Base-by-base conservation (phyloP, 2,113 vertebrate species). In the Phylloscopus trochiloides region DNA sequence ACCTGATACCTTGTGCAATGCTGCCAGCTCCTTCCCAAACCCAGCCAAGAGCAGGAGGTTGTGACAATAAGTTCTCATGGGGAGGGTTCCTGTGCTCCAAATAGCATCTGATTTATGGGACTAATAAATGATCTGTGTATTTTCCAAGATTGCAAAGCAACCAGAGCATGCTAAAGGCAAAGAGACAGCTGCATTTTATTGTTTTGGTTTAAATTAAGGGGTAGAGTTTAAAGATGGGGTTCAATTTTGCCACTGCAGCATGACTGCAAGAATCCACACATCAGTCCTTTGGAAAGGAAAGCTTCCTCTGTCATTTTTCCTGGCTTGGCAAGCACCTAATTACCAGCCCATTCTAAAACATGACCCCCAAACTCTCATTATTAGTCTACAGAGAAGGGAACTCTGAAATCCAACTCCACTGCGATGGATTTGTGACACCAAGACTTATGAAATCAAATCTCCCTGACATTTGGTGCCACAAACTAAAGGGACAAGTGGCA, bases 101-200 rank as follows among this genome's bases (percentile, higher is more conserved):
- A 93, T 48, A 94, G 90, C 82, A 75, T 92, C 85, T 84, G 92
- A 95, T 96, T 96, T 94, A 94, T 62, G 67, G 78, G 52, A 57
- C 71, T 94, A 94, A 94, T 71, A 90, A 96, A 83, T 1, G 3
- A 77, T 83, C 65, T 70, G 86, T 65, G 2, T 48, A 9, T 94
- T 80, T 97, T 90, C 81, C 92, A 82, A 91, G 78, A 83, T 1
- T 82, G 58, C 63, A 78, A 90, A 74, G 73, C 68, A 95, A 83
- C 47, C 59, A 79, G 66, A 79, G 78, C 67, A 28, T 29, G 87
- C 58, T 95, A 40, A 89, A 85, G 92, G 79, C 81, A 94, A 86
- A 83, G 17, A 72, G 92, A 91, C 95, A 95, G 97, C 92, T 96
- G 95, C 59, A 55, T 67, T 75, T 87, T 58, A 94, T 92, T 94